phyloP scores from a whole-genome alignment of 2,888 invertebrate genomes.

The Lepetodrilus schrolli region DNA sequence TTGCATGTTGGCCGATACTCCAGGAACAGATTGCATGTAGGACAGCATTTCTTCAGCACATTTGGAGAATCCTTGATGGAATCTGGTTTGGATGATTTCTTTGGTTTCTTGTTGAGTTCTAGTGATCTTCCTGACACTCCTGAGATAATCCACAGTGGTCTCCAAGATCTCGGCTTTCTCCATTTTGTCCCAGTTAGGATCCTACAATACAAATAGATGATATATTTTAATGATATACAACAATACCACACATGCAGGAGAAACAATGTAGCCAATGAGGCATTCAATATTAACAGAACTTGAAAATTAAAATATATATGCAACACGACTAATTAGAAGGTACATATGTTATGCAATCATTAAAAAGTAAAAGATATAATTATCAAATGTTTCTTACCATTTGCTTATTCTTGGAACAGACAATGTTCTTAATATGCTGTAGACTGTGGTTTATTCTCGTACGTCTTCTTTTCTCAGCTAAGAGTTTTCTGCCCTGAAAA shows the following conservation, averaged over 20 bases:
- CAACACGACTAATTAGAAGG: no score
- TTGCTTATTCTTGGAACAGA: slow-evolving; percentile 36
- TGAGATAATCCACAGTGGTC: slow-evolving; percentile 36
- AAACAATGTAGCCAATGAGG: no score
- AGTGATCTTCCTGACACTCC: slow-evolving; percentile 17
- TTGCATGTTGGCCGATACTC: slow-evolving; percentile 13
- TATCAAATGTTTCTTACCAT: no score
- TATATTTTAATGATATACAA: no score
- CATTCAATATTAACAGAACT: no score
- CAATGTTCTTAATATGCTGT: slow-evolving; percentile 35
- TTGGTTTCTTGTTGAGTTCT: not conserved
- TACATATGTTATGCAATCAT: no score
- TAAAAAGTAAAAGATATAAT: no score
- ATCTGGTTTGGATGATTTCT: slow-evolving; percentile 4
- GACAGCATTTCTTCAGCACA: slow-evolving; percentile 28
- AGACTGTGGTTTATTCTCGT: slow-evolving; percentile 39
- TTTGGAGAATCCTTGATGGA: slow-evolving; percentile 17
- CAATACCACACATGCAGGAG: no score
- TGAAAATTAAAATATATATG: not conserved
- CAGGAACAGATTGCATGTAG: slow-evolving; percentile 9
- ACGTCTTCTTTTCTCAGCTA: slow-evolving; percentile 39
- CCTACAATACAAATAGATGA: no score
- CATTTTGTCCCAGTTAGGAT: slow-evolving; percentile 38
- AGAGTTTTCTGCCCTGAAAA: slow-evolving; percentile 37
- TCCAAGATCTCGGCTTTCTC: slow-evolving; percentile 42